phyloP scores from a whole-genome alignment of 2,113 vertebrate genomes.

The Mustela nigripes region DNA sequence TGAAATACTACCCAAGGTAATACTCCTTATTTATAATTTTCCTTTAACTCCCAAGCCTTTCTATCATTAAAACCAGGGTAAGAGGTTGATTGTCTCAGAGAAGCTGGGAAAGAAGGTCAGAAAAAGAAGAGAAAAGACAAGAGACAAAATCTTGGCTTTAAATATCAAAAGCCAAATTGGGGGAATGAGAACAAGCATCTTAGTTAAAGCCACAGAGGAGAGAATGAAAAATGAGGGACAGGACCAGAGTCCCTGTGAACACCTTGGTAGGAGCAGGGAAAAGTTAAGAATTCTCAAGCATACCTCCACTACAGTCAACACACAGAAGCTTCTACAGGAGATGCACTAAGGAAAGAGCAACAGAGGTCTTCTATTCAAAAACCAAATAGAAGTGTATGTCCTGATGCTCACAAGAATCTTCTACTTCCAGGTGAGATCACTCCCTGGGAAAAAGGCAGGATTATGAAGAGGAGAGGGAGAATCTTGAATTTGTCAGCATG shows the following conservation, averaged over 20 bases:
- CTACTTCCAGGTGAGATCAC: neutral
- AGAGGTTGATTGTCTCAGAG: neutral
- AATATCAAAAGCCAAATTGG: slow-evolving; percentile 16
- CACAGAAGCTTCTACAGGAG: neutral
- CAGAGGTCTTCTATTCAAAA: neutral
- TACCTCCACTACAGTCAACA: neutral
- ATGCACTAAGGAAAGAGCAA: neutral
- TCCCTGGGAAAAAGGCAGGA: neutral
- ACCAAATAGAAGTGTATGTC: neutral
- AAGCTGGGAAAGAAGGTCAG: neutral
- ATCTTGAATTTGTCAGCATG: neutral
- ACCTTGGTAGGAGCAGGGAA: neutral
- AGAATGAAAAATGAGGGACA: neutral
- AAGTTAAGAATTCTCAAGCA: neutral
- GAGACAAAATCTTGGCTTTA: slow-evolving; percentile 34
- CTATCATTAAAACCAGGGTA: slow-evolving; percentile 23
- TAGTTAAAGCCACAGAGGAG: neutral
- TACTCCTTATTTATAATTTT: slow-evolving; percentile 24
- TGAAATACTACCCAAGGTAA: slow-evolving; percentile 42
- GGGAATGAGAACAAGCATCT: neutral
- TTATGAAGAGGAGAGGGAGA: neutral
- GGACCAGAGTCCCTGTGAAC: neutral
- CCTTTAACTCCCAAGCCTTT: neutral
- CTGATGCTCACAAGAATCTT: neutral
- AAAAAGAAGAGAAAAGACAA: slow-evolving; percentile 19